These are phyloP conservation scores for Prenolepis imparis DNA, from an alignment of 2,888 invertebrate genomes.

Conservation along the genomic window DNA sequence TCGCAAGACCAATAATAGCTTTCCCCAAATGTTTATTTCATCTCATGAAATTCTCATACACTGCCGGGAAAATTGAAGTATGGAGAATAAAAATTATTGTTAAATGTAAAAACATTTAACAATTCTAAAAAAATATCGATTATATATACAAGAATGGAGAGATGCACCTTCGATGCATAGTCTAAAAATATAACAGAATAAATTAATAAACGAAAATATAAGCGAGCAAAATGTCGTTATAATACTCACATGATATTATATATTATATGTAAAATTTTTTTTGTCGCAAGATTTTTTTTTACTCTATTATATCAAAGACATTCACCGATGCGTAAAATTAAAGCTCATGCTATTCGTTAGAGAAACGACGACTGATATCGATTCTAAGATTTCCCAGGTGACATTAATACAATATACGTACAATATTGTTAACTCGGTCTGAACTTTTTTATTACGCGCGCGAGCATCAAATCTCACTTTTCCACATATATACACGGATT, in stretches of 20 bases:
- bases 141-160: not conserved
- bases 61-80: not conserved
- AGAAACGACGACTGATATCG: constrained; percentile 58
- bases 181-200: not conserved
- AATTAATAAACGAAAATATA: not conserved
- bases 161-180: no score
- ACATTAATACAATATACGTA: constrained; percentile 53
- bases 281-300: not conserved
- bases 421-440: constrained; percentile 47
- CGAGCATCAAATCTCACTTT: constrained; percentile 55
- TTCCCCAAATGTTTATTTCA: constrained; percentile 21
- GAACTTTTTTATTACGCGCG: constrained; percentile 60
- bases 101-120: not conserved
- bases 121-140: not conserved
- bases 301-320: constrained; percentile 29
- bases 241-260: not conserved
- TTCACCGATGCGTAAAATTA: constrained; percentile 72
- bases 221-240: not conserved
- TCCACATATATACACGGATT: not conserved
- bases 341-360: constrained; percentile 55
- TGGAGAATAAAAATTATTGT: not conserved
- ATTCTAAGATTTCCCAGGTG: constrained; percentile 73
- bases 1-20: constrained; percentile 21
- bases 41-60: constrained; percentile 6
- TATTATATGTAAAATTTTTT: not conserved